Evolutionary conservation across 2,888 invertebrate genomes (phyloP).

Genomic region (Drosophila ustulata): DNA sequence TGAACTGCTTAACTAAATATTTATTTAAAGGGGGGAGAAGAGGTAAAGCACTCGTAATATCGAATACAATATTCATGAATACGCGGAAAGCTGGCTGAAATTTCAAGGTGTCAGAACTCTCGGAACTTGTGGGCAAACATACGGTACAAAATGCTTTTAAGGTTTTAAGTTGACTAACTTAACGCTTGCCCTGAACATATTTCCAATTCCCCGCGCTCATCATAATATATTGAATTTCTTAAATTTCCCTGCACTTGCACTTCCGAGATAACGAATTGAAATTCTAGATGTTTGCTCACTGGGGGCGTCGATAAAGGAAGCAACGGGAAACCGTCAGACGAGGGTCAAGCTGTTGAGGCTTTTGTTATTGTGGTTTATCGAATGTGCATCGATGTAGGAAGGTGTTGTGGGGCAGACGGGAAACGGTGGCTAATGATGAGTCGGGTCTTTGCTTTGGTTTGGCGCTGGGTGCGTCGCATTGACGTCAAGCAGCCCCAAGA

Average conservation of each 20-base stretch:
- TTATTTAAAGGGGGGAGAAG: slow-evolving; percentile 21
- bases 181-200: slow-evolving; percentile 32
- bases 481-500: slow-evolving; percentile 38
- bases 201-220: slow-evolving; percentile 6
- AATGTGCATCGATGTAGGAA: not conserved
- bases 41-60: not conserved
- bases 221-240: slow-evolving; percentile 34
- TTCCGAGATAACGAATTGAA: slow-evolving; percentile 74
- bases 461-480: slow-evolving; percentile 43
- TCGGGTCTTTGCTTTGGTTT: slow-evolving; percentile 17
- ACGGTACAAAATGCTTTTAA: slow-evolving; percentile 43
- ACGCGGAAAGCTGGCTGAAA: slow-evolving; percentile 40
- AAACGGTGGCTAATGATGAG: slow-evolving; percentile 37
- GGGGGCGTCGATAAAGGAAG: slow-evolving; percentile 55
- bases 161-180: slow-evolving; percentile 42
- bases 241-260: slow-evolving; percentile 65
- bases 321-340: slow-evolving; percentile 50
- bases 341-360: slow-evolving; percentile 62
- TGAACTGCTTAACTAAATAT: slow-evolving; percentile 48
- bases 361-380: slow-evolving; percentile 56
- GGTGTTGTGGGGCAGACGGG: slow-evolving; percentile 6
- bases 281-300: slow-evolving; percentile 66
- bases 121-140: slow-evolving; percentile 24
- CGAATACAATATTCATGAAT: slow-evolving; percentile 25
- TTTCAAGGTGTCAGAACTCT: slow-evolving; percentile 30